Evolutionary conservation across 1,140 invertebrate genomes (phyloP), one percentile per base, ranked within the genome.

Genomic region (Drosophila micromelanica): DNA sequence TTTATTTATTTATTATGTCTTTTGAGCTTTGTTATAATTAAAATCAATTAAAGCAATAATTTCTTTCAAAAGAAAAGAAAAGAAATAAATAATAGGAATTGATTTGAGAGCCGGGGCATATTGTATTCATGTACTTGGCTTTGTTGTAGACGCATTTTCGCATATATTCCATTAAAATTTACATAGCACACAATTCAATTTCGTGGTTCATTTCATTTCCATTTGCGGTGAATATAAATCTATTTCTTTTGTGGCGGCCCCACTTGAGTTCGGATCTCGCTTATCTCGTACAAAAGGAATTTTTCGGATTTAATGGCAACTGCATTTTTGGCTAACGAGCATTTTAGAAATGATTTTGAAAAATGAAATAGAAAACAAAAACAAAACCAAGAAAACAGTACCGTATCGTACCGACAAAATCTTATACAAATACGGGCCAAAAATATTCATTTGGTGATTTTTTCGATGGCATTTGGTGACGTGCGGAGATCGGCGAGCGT

Each of bases 401-500:
- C 11, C 8, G 17, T 15, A 59, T 8, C 17, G 17, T 17, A 17
- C 17, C 17, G 17, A 17, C 17, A 32, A 13, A 54, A 38, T 51
- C 48, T 4, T 12, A 43, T 37, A 48, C 35, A 51, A 64, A 56
- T 56, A 32, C 42, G 15, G 37, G 27, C 38, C 46, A 32, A 37
- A 70, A 56, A 42, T 57, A 43, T 71, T 56, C 61, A 48, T 65
- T 57, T 57, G 30, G 40, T 12, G 17, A 7, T 35, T 49, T 32
- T 40, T 27, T 5, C 13, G 69, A 52, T 72, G 69, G 67, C 59
- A 59, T 63, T 74, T 74, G 72, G 59, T 70, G 59, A 71, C 72
- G 72, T 74, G 72, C 57, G 67, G 51, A 61, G 65, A 74, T 69
- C 59, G 59, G 57, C 42, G 17, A 69, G 40, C 76, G 71, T 86